Percentiles rank a stretch among this genome's conserved stretches.
Evolutionary conservation across 2,888 invertebrate species (phyloP).

Genomic region (Folsomia manolachei): DNA sequence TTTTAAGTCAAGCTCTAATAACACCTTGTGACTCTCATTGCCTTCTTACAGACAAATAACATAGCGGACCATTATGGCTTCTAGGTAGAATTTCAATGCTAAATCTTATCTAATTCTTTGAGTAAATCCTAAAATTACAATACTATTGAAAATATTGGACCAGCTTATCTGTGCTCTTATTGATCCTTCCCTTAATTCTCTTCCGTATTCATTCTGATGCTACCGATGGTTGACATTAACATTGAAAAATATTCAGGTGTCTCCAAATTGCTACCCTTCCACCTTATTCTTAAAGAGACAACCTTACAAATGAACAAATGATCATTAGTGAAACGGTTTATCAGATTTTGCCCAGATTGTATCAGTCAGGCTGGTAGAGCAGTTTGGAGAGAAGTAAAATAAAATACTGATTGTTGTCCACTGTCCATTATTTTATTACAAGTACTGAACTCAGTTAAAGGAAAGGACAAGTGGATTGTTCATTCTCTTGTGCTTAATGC

Average conservation of each 20-base stretch:
- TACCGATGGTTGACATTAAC: too few species aligned
- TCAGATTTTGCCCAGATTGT: conserved; percentile 1
- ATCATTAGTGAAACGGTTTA: conserved; percentile 21
- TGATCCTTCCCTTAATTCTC: not conserved
- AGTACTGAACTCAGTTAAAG: not conserved
- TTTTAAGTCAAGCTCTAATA: conserved; percentile 18
- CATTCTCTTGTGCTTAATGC: not conserved
- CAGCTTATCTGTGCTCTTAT: not conserved
- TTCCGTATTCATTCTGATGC: too few species aligned
- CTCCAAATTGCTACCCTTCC: not conserved
- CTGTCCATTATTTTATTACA: not conserved
- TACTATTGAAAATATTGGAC: not conserved
- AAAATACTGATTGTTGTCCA: not conserved
- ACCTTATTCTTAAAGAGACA: not conserved
- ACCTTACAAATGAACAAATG: conserved; percentile 19
- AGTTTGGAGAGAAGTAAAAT: too few species aligned
- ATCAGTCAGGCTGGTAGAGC: not conserved
- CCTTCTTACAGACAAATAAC: not conserved
- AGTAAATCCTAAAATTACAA: not conserved
- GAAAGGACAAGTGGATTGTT: not conserved
- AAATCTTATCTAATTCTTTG: not conserved
- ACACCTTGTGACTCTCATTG: not conserved
- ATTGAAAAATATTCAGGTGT: not conserved
- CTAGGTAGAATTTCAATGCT: too few species aligned
- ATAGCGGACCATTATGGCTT: not conserved